A percentile compares a stretch with the other conserved stretches of the same genome.
phyloP scores from a whole-genome alignment of 2,797 vertebrate species.

The Prunella strophiata region DNA sequence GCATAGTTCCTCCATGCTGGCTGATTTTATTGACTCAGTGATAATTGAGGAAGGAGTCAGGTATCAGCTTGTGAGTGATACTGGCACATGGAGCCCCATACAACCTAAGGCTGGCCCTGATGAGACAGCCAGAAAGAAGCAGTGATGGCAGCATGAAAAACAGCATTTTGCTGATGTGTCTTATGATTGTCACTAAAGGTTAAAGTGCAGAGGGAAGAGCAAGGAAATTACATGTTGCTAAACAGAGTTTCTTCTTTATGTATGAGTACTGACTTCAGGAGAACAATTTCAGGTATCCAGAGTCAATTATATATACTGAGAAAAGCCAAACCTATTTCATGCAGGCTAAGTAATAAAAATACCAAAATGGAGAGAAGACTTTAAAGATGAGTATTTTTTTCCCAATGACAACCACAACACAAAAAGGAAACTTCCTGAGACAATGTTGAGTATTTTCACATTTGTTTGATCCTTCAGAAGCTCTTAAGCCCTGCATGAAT shows the following conservation, averaged over 20 bases:
- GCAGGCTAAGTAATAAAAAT: background rate
- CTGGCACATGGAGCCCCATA: constrained; percentile 13
- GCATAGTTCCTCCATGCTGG: background rate
- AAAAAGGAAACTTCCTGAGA: background rate
- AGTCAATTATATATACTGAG: background rate
- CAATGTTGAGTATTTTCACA: background rate
- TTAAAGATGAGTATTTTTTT: background rate
- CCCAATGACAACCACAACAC: background rate
- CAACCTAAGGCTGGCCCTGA: background rate
- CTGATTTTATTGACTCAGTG: constrained; percentile 26
- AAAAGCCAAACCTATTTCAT: background rate
- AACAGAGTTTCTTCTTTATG: background rate
- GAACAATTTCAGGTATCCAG: background rate
- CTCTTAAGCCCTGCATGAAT: background rate
- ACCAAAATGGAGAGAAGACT: background rate
- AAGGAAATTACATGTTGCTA: background rate
- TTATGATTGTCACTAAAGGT: background rate
- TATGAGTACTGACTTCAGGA: background rate
- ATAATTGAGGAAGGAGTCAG: constrained; percentile 43
- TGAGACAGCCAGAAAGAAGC: background rate
- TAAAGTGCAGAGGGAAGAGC: background rate
- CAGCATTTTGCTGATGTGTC: background rate
- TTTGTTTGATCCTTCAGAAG: background rate
- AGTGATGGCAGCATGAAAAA: background rate
- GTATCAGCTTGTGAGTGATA: background rate